A percentile compares a stretch with the other conserved stretches of the same genome.
These are phyloP conservation scores for Colaptes auratus DNA, from an alignment of 2,113 vertebrate species.

Conservation along the genomic window DNA sequence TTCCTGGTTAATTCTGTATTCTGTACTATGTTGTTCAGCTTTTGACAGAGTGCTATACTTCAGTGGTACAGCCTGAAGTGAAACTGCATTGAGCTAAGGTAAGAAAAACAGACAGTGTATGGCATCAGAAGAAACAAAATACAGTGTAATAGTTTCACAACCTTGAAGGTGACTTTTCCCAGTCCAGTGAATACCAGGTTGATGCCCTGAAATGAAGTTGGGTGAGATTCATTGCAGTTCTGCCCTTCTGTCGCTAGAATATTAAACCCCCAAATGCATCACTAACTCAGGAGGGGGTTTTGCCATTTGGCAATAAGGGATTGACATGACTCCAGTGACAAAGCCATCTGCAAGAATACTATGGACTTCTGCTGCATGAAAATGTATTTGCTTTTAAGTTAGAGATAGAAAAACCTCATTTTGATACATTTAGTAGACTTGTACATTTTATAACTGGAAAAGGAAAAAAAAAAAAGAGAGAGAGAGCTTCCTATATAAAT, in stretches of 20 bases:
- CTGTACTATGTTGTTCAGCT: background rate
- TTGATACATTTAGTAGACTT: slow-evolving; percentile 26
- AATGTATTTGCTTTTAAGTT: slow-evolving; percentile 48
- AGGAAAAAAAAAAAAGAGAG: too few relatives aligned
- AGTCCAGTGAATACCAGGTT: slow-evolving; percentile 69
- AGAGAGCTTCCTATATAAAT: background rate
- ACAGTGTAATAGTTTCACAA: slow-evolving; percentile 6
- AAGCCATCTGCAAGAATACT: slow-evolving; percentile 53
- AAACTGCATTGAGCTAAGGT: background rate
- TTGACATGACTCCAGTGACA: slow-evolving; percentile 52
- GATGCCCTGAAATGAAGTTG: slow-evolving; percentile 69
- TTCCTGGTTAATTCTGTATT: too few relatives aligned
- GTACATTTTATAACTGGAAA: slow-evolving; percentile 9
- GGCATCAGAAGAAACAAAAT: slow-evolving; percentile 28
- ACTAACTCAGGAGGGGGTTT: slow-evolving; percentile 72
- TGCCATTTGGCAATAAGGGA: slow-evolving; percentile 59
- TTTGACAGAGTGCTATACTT: background rate
- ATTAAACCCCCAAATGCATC: slow-evolving; percentile 74
- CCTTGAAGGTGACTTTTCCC: slow-evolving; percentile 76
- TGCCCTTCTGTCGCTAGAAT: slow-evolving; percentile 53
- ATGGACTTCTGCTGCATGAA: slow-evolving; percentile 26
- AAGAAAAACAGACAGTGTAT: background rate
- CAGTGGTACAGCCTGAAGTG: background rate
- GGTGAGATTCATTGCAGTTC: slow-evolving; percentile 68
- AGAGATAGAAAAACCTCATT: slow-evolving; percentile 56